A percentile compares a stretch with the other conserved stretches of the same genome.
Conservation (phyloP, 2,888 invertebrate species). For the Andrena flavipes region DNA sequence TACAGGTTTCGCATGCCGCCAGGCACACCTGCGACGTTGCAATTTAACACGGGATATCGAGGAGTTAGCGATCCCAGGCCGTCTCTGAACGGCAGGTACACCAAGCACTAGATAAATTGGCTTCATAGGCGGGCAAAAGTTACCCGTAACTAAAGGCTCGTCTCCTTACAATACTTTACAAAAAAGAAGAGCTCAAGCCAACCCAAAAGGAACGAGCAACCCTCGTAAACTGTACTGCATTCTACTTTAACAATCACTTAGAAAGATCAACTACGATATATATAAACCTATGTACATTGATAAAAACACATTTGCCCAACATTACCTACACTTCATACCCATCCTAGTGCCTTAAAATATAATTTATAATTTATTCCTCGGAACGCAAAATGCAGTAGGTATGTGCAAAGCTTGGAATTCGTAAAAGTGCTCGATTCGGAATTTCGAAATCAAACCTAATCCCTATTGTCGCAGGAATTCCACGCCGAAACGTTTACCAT, state of each 20-base stretch:
- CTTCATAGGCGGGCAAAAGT: conserved; percentile 21
- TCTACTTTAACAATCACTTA: conserved; percentile 32
- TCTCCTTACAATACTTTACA: conserved; percentile 45
- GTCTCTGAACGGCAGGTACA: conserved; percentile 48
- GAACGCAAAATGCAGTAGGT: conserved; percentile 41
- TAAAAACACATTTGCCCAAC: conserved; percentile 51
- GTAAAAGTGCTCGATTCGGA: background rate
- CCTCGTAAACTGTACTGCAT: conserved; percentile 24
- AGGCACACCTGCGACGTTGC: conserved; percentile 14
- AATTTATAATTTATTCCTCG: background rate
- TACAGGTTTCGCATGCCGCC: conserved; percentile 16
- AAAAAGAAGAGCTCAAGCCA: conserved; percentile 31
- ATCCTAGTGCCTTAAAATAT: conserved; percentile 2
- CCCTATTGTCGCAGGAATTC: background rate
- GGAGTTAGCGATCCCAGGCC: conserved; percentile 28
- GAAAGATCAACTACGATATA: conserved; percentile 7
- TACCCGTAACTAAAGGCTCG: conserved; percentile 37
- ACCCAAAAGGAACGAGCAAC: conserved; percentile 36
- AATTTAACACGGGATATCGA: background rate
- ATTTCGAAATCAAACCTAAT: conserved; percentile 13
- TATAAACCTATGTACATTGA: conserved; percentile 46
- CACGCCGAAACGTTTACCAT: background rate
- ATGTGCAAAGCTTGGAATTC: conserved; percentile 10
- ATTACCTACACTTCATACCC: conserved; percentile 18
- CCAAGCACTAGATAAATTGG: conserved; percentile 32